Evolutionary conservation across 2,797 vertebrate species (phyloP).

Genomic region (Prunella strophiata): DNA sequence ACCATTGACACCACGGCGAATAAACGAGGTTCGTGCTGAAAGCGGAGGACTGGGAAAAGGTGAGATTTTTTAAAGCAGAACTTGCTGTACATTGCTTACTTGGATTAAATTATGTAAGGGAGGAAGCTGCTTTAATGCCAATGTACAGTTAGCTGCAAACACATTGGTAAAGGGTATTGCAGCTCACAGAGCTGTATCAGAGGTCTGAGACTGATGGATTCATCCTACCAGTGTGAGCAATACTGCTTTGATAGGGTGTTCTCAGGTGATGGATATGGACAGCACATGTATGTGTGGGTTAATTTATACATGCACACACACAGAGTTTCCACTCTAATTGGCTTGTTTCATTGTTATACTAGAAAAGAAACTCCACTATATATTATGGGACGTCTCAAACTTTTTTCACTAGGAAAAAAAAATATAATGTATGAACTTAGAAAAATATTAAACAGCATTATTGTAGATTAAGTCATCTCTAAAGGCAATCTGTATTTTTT

Average conservation of each 20-base stretch:
- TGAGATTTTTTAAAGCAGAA: conserved; percentile 28
- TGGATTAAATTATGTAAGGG: neutral
- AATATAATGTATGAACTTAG: neutral
- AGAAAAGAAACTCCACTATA: neutral
- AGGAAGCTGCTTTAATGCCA: neutral
- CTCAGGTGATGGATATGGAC: neutral
- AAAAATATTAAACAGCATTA: neutral
- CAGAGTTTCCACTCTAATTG: rapidly evolving
- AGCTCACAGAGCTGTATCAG: neutral
- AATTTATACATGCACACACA: neutral
- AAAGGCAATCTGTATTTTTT: neutral
- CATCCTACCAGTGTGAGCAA: neutral
- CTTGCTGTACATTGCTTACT: neutral
- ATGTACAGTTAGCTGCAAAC: rapidly evolving
- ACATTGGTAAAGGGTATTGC: neutral
- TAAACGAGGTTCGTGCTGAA: conserved; percentile 78
- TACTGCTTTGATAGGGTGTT: neutral
- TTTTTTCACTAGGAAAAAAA: neutral
- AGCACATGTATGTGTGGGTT: neutral
- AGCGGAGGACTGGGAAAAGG: conserved; percentile 73
- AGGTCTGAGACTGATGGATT: rapidly evolving
- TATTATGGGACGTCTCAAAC: neutral
- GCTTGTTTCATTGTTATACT: neutral
- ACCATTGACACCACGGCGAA: conserved; percentile 80
- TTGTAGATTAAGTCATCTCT: neutral